Evolutionary conservation across 2,113 vertebrate genomes (phyloP).

Genomic region (Ceyx margarethae): DNA sequence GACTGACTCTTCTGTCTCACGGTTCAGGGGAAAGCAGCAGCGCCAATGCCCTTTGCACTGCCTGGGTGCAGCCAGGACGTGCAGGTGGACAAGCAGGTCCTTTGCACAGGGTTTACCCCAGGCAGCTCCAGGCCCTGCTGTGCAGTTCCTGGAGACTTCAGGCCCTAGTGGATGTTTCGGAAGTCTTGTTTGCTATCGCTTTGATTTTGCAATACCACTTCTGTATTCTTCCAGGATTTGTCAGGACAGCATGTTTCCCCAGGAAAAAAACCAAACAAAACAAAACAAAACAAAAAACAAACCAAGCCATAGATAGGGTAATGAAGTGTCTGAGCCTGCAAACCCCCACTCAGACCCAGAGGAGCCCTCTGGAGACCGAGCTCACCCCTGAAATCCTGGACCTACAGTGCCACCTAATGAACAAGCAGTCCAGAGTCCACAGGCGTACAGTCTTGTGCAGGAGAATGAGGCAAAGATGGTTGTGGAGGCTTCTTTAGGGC

Average conservation of each 20-base stretch:
- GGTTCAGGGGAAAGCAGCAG: not conserved
- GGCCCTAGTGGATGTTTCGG: accelerated
- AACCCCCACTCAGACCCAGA: not conserved
- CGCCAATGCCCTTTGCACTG: not conserved
- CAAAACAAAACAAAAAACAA: too few relatives aligned
- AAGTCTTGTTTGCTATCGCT: not conserved
- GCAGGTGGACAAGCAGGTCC: not conserved
- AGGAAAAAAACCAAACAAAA: not conserved
- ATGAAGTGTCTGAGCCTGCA: not conserved
- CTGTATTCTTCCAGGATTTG: not conserved
- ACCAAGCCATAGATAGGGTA: not conserved
- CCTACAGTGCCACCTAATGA: conserved; percentile 66
- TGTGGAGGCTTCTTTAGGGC: not conserved
- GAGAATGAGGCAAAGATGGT: not conserved
- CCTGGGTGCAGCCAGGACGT: not conserved
- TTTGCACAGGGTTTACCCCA: not conserved
- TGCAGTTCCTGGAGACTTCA: not conserved
- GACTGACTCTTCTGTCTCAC: accelerated
- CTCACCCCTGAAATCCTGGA: not conserved
- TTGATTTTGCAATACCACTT: not conserved
- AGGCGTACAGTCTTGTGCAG: accelerated
- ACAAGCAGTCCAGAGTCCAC: not conserved
- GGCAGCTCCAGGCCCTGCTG: not conserved
- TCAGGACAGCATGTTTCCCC: not conserved
- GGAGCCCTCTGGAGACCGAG: not conserved